phyloP scores from a whole-genome alignment of 2,888 invertebrate genomes.

The Nemurella pictetii region DNA sequence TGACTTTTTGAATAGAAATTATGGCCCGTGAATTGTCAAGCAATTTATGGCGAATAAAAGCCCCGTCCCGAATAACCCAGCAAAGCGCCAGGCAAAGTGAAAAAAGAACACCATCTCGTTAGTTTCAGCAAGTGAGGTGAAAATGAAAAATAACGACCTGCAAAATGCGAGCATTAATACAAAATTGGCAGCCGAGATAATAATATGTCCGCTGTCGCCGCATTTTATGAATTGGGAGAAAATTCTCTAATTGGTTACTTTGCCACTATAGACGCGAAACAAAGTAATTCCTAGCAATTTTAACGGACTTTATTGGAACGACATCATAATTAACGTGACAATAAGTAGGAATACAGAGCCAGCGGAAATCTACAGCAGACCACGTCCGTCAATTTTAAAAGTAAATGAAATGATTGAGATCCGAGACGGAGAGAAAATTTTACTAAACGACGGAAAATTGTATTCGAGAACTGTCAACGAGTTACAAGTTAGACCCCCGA shows the following conservation, averaged over 20 bases:
- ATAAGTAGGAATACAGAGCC: too few species aligned
- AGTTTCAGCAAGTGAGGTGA: not conserved
- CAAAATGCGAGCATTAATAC: not conserved
- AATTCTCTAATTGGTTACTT: not conserved
- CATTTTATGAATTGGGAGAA: not conserved
- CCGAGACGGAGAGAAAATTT: too few species aligned
- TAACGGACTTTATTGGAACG: too few species aligned
- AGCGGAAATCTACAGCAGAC: too few species aligned
- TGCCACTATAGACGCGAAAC: not conserved
- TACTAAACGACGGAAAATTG: too few species aligned
- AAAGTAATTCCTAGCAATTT: too few species aligned
- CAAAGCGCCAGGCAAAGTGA: not conserved
- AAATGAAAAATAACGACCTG: slow-evolving; percentile 7
- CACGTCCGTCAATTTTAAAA: too few species aligned
- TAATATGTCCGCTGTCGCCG: not conserved
- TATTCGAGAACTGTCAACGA: too few species aligned
- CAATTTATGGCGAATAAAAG: not conserved
- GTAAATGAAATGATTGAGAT: too few species aligned
- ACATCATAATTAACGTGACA: too few species aligned
- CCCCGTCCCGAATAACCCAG: not conserved
- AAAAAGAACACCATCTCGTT: not conserved
- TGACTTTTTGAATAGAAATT: not conserved
- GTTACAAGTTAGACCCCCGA: too few species aligned
- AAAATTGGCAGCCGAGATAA: not conserved
- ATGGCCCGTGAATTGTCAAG: not conserved